Percentiles rank a stretch among this genome's conserved stretches.
phyloP scores from a whole-genome alignment of 2,113 vertebrate species.

The Notothenia coriiceps region DNA sequence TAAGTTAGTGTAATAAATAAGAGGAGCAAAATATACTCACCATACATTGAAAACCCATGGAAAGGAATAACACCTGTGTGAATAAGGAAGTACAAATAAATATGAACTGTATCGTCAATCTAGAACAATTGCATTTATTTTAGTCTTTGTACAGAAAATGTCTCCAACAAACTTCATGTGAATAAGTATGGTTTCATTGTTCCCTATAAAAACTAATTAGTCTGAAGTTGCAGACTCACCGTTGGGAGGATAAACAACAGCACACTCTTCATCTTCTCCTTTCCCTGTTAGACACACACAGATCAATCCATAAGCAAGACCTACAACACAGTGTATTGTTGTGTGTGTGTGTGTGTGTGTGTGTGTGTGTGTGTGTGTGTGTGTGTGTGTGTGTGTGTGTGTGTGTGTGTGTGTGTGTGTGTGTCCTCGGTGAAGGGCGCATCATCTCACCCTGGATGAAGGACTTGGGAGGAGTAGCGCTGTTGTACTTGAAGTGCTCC shows the following conservation, averaged over 20 bases:
- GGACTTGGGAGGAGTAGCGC: conserved; percentile 94
- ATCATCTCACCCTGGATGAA: conserved; percentile 90
- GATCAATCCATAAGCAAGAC: background rate
- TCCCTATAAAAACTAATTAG: background rate
- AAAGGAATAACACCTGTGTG: conserved; percentile 95
- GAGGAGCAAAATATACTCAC: conserved; percentile 82
- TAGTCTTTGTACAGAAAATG: background rate
- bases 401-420: background rate
- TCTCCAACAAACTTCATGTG: background rate
- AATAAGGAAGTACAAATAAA: background rate
- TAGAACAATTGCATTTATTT: background rate
- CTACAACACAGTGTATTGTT: background rate
- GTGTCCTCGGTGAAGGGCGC: background rate
- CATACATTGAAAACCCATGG: conserved; percentile 99
- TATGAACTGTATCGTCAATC: background rate
- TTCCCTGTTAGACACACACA: conserved; percentile 84
- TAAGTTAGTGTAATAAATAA: background rate
- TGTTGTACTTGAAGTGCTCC: conserved; percentile 94
- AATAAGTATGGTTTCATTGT: background rate
- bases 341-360: background rate
- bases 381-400: background rate
- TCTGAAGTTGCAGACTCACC: conserved; percentile 83
- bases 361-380: background rate
- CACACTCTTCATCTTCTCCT: conserved; percentile 89
- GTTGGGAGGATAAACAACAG: conserved; percentile 96